A percentile compares a stretch with the other conserved stretches of the same genome.
These are phyloP conservation scores for Eubasilissa regina DNA, from an alignment of 1,140 invertebrate genomes.

Conservation along the genomic window DNA sequence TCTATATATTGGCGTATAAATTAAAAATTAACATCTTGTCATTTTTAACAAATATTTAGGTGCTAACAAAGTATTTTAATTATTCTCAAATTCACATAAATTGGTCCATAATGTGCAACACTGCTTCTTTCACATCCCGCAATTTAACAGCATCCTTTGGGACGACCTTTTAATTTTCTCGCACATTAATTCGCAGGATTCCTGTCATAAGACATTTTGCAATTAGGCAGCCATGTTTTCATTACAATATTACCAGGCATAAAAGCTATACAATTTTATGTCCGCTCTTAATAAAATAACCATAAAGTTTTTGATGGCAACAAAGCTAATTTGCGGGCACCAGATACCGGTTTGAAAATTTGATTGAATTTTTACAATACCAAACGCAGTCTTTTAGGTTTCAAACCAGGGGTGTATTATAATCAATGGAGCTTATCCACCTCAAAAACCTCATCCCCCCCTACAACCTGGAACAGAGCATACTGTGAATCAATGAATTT, in stretches of 20 bases:
- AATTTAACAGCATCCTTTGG: background rate
- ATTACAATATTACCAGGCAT: background rate
- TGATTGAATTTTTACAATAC: too few species aligned
- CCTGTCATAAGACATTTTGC: background rate
- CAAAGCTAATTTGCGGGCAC: background rate
- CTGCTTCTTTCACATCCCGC: background rate
- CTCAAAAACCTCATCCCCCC: too few species aligned
- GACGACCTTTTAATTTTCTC: background rate
- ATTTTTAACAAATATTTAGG: too few species aligned
- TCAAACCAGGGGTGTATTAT: too few species aligned
- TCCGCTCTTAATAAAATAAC: constrained; percentile 8
- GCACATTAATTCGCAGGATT: background rate
- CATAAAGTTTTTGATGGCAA: background rate
- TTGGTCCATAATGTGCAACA: background rate
- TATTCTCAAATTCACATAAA: background rate
- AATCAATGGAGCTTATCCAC: too few species aligned
- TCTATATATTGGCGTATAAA: too few species aligned
- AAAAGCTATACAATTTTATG: background rate
- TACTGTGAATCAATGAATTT: too few species aligned
- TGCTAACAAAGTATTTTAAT: too few species aligned
- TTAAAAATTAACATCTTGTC: too few species aligned
- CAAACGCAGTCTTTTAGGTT: too few species aligned
- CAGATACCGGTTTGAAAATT: too few species aligned
- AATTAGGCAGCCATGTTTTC: background rate
- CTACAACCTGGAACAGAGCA: too few species aligned